Evolutionary conservation across 2,888 invertebrate genomes (phyloP).

Genomic region (Diadegma fenestrale): DNA sequence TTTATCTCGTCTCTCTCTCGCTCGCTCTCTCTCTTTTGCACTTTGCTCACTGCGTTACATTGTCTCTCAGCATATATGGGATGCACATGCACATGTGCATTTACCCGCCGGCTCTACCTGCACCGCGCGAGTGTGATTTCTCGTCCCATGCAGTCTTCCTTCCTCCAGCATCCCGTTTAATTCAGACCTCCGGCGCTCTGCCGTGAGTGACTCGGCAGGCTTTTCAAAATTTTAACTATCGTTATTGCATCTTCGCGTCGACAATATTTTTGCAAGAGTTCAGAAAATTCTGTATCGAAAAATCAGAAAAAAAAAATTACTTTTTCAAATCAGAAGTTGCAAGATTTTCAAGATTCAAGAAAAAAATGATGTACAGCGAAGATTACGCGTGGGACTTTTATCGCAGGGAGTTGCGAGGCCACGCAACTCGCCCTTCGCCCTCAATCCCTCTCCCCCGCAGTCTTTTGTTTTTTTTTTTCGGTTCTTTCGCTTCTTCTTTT

Average conservation of each 20-base stretch:
- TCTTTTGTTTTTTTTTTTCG: background rate
- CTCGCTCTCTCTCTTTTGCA: background rate
- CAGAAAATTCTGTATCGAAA: background rate
- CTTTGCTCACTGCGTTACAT: constrained; percentile 19
- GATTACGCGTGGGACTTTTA: constrained; percentile 55
- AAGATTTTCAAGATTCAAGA: constrained; percentile 39
- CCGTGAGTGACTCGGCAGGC: background rate
- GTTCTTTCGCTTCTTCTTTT: background rate
- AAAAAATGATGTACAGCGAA: constrained; percentile 48
- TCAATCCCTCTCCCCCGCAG: background rate
- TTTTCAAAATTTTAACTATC: background rate
- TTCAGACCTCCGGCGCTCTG: background rate
- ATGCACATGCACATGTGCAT: background rate
- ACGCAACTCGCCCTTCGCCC: constrained; percentile 3
- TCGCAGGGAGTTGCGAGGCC: constrained; percentile 52
- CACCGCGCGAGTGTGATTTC: constrained; percentile 6
- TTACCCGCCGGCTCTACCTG: constrained; percentile 4
- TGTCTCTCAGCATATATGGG: constrained; percentile 14
- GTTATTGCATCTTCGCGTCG: background rate
- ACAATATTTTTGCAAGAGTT: background rate
- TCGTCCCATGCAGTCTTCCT: constrained; percentile 22
- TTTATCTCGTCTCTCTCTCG: constrained; percentile 26
- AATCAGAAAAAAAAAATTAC: background rate
- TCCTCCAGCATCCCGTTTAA: constrained; percentile 29
- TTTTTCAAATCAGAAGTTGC: background rate